phyloP scores from a whole-genome alignment of 2,113 vertebrate species.

The Phylloscopus trochilus region DNA sequence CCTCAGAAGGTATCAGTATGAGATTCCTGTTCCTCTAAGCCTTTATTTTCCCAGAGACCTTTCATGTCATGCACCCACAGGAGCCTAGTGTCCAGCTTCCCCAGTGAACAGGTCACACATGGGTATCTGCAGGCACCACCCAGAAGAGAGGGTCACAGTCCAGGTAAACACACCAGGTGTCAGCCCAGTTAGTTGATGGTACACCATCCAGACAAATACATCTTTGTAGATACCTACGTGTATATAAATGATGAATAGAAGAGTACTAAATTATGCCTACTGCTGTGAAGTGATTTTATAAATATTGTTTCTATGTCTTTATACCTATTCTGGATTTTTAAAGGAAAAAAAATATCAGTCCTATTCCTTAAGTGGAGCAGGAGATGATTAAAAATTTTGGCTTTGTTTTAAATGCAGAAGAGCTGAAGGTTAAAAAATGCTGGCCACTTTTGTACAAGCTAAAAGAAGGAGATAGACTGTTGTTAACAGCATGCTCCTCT shows the following conservation, averaged over 20 bases:
- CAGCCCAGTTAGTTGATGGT: background rate
- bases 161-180: background rate
- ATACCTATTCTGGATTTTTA: background rate
- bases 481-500: background rate
- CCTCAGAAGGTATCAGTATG: background rate
- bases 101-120: background rate
- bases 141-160: background rate
- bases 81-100: background rate
- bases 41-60: background rate
- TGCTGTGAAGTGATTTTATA: background rate
- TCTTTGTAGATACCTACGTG: too few species aligned
- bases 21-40: background rate
- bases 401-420: background rate
- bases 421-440: background rate
- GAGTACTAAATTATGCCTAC: background rate
- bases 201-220: background rate
- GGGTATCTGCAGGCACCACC: background rate
- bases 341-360: background rate
- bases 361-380: background rate
- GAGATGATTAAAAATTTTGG: background rate
- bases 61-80: background rate
- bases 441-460: background rate
- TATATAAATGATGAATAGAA: background rate
- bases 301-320: background rate
- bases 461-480: background rate